These are phyloP conservation scores for Coregonus suidteri DNA, from an alignment of 2,797 vertebrate genomes.

Conservation along the genomic window DNA sequence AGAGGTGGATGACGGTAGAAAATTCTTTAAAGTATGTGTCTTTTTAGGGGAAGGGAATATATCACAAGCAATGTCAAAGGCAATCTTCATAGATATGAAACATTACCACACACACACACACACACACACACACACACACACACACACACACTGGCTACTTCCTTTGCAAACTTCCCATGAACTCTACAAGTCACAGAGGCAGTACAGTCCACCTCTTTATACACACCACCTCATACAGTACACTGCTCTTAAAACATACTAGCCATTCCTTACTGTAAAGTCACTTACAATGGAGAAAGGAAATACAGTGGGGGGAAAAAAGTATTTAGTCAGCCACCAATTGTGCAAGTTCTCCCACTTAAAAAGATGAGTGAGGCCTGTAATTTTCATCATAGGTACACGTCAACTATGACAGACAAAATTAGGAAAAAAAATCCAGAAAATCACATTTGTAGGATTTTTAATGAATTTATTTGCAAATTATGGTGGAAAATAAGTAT, in stretches of 20 bases:
- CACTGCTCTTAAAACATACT: too few species aligned
- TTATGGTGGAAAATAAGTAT: too few species aligned
- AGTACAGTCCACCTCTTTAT: conserved; percentile 1
- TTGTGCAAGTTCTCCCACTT: too few species aligned
- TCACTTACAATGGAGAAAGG: not conserved
- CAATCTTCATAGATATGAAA: not conserved
- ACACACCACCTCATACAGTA: not conserved
- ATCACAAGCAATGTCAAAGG: too few species aligned
- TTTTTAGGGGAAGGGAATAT: too few species aligned
- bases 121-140: not conserved
- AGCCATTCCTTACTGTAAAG: not conserved
- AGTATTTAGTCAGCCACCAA: too few species aligned
- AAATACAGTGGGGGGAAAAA: not conserved
- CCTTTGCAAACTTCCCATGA: conserved; percentile 4
- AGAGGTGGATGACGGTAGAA: conserved; percentile 1
- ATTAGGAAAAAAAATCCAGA: too few species aligned
- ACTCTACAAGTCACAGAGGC: not conserved
- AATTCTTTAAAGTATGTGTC: not conserved
- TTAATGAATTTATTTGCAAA: too few species aligned
- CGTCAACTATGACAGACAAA: too few species aligned
- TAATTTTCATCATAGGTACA: too few species aligned
- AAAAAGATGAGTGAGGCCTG: too few species aligned
- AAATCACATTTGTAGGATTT: too few species aligned
- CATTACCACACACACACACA: not conserved
- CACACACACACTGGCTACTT: not conserved